These are phyloP conservation scores for Cathartes aura DNA, from an alignment of 2,113 vertebrate species.

Conservation along the genomic window DNA sequence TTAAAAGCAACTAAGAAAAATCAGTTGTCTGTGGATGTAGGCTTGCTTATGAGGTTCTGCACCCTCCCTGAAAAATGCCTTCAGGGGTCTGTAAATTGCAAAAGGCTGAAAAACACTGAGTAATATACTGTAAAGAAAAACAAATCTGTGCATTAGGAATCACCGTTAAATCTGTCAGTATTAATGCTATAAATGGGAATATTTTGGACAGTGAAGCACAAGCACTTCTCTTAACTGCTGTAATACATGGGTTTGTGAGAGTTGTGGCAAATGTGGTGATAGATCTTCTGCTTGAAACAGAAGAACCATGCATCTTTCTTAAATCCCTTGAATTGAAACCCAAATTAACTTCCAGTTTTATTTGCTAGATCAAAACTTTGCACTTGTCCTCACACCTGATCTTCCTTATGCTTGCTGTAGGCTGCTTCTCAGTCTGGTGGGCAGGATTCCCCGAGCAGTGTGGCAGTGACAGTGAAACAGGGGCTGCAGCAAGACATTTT, in stretches of 20 bases:
- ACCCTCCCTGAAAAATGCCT: background rate
- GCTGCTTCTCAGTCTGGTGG: background rate
- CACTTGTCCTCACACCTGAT: background rate
- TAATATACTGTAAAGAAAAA: slow-evolving; percentile 1
- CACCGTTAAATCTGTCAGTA: background rate
- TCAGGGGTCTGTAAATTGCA: background rate
- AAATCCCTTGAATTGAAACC: background rate
- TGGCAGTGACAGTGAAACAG: background rate
- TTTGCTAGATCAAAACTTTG: background rate
- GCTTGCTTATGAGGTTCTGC: background rate
- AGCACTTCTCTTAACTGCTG: background rate
- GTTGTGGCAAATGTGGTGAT: background rate
- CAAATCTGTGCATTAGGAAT: background rate
- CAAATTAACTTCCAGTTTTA: background rate
- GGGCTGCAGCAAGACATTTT: background rate
- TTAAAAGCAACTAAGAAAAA: slow-evolving; percentile 1
- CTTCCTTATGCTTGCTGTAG: background rate
- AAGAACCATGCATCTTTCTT: background rate
- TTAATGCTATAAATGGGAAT: background rate
- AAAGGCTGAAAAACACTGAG: background rate
- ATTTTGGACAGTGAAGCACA: background rate
- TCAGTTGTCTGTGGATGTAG: background rate
- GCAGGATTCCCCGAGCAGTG: background rate
- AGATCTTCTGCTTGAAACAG: background rate
- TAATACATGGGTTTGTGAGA: background rate